phyloP scores from a whole-genome alignment of 1,140 invertebrate genomes.

The Sarcophaga bullata region DNA sequence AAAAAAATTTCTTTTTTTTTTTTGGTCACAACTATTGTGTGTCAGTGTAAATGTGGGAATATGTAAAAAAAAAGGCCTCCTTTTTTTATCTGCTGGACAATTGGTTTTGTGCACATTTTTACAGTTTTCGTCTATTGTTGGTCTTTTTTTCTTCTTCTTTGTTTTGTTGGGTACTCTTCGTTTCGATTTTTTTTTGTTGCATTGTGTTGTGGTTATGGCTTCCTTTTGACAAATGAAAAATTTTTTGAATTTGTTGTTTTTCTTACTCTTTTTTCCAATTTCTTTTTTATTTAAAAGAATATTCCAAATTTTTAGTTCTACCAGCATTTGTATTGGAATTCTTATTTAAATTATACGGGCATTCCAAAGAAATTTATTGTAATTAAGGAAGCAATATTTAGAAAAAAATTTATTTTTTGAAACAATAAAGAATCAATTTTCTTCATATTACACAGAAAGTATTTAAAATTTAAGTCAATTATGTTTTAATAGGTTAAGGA shows the following conservation, averaged over 20 bases:
- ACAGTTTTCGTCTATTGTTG: constrained; percentile 24
- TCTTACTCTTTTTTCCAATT: not conserved
- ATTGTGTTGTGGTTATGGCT: constrained; percentile 24
- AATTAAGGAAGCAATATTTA: no score
- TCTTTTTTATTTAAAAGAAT: not conserved
- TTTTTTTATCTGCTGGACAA: not conserved
- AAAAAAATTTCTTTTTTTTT: not conserved
- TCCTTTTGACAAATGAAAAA: constrained; percentile 20
- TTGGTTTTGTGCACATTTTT: constrained; percentile 33
- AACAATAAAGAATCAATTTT: no score
- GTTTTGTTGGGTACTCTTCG: no score
- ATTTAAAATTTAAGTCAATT: no score
- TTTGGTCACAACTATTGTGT: not conserved
- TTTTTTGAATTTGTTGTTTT: not conserved
- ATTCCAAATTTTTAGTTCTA: not conserved
- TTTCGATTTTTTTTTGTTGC: not conserved
- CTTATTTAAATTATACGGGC: no score
- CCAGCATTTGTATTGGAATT: no score
- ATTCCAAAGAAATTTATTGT: no score
- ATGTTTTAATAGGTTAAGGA: no score
- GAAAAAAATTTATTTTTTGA: no score
- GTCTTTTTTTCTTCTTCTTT: not conserved
- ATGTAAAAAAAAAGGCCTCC: not conserved
- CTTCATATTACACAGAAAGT: no score
- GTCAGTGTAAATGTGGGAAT: not conserved